Conservation (phyloP, 2,888 invertebrate genomes). For the Chymomyza caudatula region DNA sequence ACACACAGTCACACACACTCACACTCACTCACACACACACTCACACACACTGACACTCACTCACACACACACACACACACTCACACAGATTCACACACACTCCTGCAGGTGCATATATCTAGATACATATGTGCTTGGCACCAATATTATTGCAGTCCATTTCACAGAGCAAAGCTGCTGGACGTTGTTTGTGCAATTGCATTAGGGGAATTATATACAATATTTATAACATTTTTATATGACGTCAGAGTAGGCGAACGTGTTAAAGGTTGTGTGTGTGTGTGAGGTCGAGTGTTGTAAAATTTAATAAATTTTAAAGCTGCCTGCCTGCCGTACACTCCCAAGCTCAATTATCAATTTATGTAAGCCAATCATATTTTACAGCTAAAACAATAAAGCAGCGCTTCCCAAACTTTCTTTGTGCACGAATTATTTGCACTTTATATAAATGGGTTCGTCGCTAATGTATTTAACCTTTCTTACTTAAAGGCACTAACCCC, state of each 20-base stretch:
- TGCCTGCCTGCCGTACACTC: background rate
- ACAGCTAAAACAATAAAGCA: background rate
- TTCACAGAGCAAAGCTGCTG: background rate
- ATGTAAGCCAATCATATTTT: background rate
- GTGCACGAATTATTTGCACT: too few relatives aligned
- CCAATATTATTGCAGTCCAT: slow-evolving; percentile 3
- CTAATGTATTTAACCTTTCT: too few relatives aligned
- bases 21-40: too few relatives aligned
- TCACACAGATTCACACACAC: background rate
- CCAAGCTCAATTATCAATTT: slow-evolving; percentile 3
- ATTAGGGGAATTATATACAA: slow-evolving; percentile 47
- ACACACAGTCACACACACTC: background rate
- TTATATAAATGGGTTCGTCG: too few relatives aligned
- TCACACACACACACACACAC: too few relatives aligned
- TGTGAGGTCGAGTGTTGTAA: background rate
- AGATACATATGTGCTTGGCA: background rate
- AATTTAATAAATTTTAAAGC: slow-evolving; percentile 1
- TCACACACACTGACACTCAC: background rate
- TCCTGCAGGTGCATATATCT: background rate
- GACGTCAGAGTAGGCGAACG: background rate
- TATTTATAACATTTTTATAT: slow-evolving; percentile 40
- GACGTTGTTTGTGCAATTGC: slow-evolving; percentile 40
- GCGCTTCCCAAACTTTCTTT: background rate
- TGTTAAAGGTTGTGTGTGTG: background rate
- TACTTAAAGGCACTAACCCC: too few relatives aligned